Conservation (phyloP, 2,797 vertebrate species). For the Hozukius guyotensis region DNA sequence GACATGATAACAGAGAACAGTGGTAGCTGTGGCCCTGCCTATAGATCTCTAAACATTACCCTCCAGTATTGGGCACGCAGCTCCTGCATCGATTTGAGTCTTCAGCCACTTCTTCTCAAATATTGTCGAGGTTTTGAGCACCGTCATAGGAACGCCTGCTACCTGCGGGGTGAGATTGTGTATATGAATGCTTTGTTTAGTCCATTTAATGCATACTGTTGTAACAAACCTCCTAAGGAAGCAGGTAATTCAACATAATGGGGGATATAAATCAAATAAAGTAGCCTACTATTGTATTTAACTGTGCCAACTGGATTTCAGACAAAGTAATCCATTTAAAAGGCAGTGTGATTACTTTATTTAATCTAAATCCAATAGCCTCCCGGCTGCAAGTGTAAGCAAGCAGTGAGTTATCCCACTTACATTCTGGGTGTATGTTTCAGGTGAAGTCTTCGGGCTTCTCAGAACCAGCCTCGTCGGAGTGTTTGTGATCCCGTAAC, state of each 20-base stretch:
- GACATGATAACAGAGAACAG: too few species aligned
- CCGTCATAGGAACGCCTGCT: slow-evolving; percentile 74
- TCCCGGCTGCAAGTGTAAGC: neutral
- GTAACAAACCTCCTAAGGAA: neutral
- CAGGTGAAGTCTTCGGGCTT: slow-evolving; percentile 61
- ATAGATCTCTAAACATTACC: slow-evolving; percentile 46
- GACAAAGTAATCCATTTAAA: slow-evolving; percentile 2
- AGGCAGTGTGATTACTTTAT: neutral
- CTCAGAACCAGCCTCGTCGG: slow-evolving; percentile 78
- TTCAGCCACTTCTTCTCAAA: slow-evolving; percentile 80
- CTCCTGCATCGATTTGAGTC: slow-evolving; percentile 75
- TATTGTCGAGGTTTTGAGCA: slow-evolving; percentile 75
- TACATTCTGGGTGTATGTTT: slow-evolving; percentile 62
- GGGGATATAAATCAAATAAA: neutral
- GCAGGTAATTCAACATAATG: neutral
- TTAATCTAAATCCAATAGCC: neutral
- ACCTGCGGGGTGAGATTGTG: slow-evolving; percentile 61
- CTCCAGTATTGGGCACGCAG: slow-evolving; percentile 76
- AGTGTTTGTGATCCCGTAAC: slow-evolving; percentile 80
- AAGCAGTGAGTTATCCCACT: slow-evolving; percentile 29
- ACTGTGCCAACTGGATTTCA: slow-evolving; percentile 24
- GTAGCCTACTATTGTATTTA: neutral
- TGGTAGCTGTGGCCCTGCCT: too few species aligned
- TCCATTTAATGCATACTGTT: neutral
- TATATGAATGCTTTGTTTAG: neutral